These are phyloP conservation scores for Octodonta nipae DNA, from an alignment of 2,888 invertebrate species.

Conservation along the genomic window DNA sequence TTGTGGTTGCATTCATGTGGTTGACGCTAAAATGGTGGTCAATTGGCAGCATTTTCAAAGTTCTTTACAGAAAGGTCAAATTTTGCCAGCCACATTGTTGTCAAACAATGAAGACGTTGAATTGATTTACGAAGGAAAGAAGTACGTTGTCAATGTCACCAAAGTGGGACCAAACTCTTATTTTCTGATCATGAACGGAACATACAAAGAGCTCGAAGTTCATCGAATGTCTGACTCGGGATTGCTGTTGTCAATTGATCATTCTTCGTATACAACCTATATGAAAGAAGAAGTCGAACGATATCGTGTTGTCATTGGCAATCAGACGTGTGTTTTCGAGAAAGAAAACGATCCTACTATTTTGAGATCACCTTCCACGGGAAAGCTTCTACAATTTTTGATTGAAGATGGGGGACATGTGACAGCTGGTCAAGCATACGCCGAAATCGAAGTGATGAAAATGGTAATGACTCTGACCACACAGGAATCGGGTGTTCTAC, in stretches of 20 bases:
- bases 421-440: slow-evolving; percentile 80
- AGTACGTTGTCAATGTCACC: slow-evolving; percentile 79
- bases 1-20: slow-evolving; percentile 86
- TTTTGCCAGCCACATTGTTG: slow-evolving; percentile 68
- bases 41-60: slow-evolving; percentile 83
- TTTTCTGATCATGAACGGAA: slow-evolving; percentile 87
- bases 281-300: slow-evolving; percentile 93
- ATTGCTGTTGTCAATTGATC: slow-evolving; percentile 84
- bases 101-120: slow-evolving; percentile 82
- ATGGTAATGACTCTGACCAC: too few species aligned
- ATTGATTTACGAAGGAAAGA: slow-evolving; percentile 75
- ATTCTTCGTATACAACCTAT: slow-evolving; percentile 88
- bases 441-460: slow-evolving; percentile 88
- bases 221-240: slow-evolving; percentile 70
- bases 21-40: slow-evolving; percentile 70
- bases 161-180: slow-evolving; percentile 86
- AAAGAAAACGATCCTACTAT: slow-evolving; percentile 97
- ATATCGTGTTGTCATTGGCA: slow-evolving; percentile 88
- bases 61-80: slow-evolving; percentile 62
- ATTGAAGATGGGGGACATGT: slow-evolving; percentile 94
- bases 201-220: slow-evolving; percentile 88
- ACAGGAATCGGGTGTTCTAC: too few species aligned
- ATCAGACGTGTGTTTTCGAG: slow-evolving; percentile 93
- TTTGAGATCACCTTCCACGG: slow-evolving; percentile 84
- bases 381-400: slow-evolving; percentile 78